These are phyloP conservation scores for Antitype chi DNA, from an alignment of 2,888 invertebrate genomes.

Conservation along the genomic window DNA sequence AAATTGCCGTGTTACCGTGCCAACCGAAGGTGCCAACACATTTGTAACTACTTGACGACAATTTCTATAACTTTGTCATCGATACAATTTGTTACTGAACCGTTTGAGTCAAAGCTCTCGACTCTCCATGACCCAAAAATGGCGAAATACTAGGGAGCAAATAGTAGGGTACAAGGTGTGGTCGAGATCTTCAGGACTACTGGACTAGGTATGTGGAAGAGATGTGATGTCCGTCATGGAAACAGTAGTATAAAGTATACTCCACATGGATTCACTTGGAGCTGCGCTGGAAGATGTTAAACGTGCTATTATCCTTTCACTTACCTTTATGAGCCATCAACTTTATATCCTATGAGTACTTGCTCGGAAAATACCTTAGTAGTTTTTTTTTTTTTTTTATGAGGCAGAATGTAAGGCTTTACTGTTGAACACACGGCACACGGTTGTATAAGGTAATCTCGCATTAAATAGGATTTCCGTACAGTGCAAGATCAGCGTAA, in stretches of 20 bases:
- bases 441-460: too few relatives aligned
- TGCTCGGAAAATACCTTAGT: too few relatives aligned
- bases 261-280: neutral
- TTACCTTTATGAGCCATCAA: neutral
- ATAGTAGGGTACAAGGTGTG: neutral
- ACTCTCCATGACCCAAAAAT: neutral
- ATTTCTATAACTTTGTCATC: neutral
- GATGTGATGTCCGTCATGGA: neutral
- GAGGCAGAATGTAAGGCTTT: too few relatives aligned
- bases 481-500: too few relatives aligned
- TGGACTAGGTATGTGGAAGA: neutral
- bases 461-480: too few relatives aligned
- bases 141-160: too few relatives aligned
- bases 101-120: neutral
- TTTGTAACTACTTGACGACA: neutral
- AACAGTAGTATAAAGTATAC: neutral
- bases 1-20: constrained; percentile 4
- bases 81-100: neutral
- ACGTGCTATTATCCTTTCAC: neutral
- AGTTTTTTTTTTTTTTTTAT: too few relatives aligned
- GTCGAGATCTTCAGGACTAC: neutral
- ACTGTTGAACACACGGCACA: too few relatives aligned
- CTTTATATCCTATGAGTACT: too few relatives aligned
- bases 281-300: neutral
- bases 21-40: neutral